A percentile compares a stretch with the other conserved stretches of the same genome.
phyloP scores from a whole-genome alignment of 1,140 invertebrate genomes.

The Brachionus plicatilis region DNA sequence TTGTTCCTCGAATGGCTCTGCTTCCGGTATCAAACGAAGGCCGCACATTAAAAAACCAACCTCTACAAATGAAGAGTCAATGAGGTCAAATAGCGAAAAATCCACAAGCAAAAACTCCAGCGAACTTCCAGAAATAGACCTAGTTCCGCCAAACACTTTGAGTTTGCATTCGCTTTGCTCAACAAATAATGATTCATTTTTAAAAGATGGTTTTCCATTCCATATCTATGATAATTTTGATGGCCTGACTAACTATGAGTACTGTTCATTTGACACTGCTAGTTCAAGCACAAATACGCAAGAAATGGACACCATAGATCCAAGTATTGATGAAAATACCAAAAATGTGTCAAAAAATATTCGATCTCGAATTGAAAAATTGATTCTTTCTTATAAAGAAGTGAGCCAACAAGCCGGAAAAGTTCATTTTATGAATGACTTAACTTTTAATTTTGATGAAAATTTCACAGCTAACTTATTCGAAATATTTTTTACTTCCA shows the following conservation, averaged over 20 bases:
- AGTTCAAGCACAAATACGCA: conserved; percentile 15
- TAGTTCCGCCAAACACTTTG: neutral
- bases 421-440: conserved; percentile 24
- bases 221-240: neutral
- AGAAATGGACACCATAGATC: neutral
- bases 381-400: conserved; percentile 7
- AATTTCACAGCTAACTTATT: neutral
- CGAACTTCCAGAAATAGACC: neutral
- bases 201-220: neutral
- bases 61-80: neutral
- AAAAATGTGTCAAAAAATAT: neutral
- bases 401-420: neutral
- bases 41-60: neutral
- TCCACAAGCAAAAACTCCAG: neutral
- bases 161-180: neutral
- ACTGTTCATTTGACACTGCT: neutral
- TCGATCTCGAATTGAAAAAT: neutral
- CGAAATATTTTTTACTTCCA: neutral
- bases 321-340: neutral
- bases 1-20: neutral
- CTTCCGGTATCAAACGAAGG: neutral
- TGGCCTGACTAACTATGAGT: neutral
- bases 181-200: neutral
- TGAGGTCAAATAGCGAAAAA: neutral
- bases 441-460: conserved; percentile 26